phyloP scores from a whole-genome alignment of 2,113 vertebrate species.

The Siniperca chuatsi region DNA sequence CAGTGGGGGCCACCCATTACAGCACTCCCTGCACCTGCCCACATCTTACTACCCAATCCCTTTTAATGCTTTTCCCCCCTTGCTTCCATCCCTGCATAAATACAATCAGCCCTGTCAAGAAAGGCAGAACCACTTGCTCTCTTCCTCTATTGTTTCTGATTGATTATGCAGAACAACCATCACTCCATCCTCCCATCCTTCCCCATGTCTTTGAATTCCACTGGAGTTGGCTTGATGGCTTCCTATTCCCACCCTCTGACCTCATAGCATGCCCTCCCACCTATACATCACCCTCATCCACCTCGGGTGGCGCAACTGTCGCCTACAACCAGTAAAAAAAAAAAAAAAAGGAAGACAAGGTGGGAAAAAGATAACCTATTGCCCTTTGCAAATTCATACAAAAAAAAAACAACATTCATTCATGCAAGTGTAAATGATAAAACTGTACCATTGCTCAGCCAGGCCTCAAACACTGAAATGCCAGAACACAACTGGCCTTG shows the following conservation, averaged over 20 bases:
- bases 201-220: constrained; percentile 58
- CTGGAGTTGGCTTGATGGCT: constrained; percentile 79
- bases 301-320: not conserved
- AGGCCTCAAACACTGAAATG: not conserved
- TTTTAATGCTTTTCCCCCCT: constrained; percentile 43
- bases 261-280: constrained; percentile 47
- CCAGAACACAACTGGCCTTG: not conserved
- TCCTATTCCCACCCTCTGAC: constrained; percentile 51
- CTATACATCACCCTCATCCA: constrained; percentile 4
- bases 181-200: constrained; percentile 44
- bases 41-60: constrained; percentile 64
- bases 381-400: not conserved
- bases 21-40: constrained; percentile 70
- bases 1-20: constrained; percentile 67
- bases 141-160: constrained; percentile 74
- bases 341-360: constrained; percentile 7
- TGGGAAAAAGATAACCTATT: not conserved
- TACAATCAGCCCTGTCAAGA: constrained; percentile 74
- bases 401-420: not conserved
- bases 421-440: not conserved
- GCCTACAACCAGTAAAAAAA: not conserved
- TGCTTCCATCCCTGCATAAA: constrained; percentile 70
- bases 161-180: constrained; percentile 70
- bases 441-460: not conserved
- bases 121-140: constrained; percentile 48